Percentiles rank a stretch among this genome's conserved stretches.
Conservation (phyloP, 2,113 vertebrate species). For the Alethe diademata region DNA sequence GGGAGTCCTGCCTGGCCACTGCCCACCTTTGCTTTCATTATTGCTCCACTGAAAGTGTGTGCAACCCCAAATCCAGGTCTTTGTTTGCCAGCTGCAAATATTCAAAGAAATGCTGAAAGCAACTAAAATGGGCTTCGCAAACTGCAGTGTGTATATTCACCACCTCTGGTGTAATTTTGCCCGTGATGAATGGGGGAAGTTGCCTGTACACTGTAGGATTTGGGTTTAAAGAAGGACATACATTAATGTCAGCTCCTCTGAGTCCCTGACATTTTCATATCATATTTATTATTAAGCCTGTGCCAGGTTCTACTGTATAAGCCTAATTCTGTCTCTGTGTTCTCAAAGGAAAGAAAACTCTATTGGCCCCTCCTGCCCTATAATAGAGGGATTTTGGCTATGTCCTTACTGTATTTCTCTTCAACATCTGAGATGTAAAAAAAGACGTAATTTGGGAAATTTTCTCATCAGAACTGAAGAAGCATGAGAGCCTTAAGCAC, state of each 20-base stretch:
- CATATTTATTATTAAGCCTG: background rate
- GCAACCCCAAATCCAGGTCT: background rate
- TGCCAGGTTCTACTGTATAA: slow-evolving; percentile 44
- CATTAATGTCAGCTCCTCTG: slow-evolving; percentile 9
- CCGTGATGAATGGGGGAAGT: background rate
- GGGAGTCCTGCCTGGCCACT: background rate
- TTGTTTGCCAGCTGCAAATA: background rate
- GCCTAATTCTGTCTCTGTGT: slow-evolving; percentile 11
- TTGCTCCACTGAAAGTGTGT: background rate
- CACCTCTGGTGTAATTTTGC: background rate
- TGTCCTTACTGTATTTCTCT: slow-evolving; percentile 6
- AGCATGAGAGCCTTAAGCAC: background rate
- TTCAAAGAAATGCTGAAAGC: background rate
- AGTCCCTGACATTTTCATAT: slow-evolving; percentile 27
- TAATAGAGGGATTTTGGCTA: background rate
- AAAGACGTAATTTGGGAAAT: slow-evolving; percentile 10
- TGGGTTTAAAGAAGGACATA: slow-evolving; percentile 18
- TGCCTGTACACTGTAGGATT: background rate
- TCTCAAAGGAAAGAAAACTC: slow-evolving; percentile 13
- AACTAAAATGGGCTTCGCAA: background rate
- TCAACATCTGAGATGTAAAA: slow-evolving; percentile 18
- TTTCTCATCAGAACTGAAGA: background rate
- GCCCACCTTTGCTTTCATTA: background rate
- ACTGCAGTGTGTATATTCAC: accelerated
- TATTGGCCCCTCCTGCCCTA: slow-evolving; percentile 5